Evolutionary conservation across 2,888 invertebrate genomes (phyloP), one percentile per base, ranked within the genome.

Genomic region (Hermaeophaga mercurialis): DNA sequence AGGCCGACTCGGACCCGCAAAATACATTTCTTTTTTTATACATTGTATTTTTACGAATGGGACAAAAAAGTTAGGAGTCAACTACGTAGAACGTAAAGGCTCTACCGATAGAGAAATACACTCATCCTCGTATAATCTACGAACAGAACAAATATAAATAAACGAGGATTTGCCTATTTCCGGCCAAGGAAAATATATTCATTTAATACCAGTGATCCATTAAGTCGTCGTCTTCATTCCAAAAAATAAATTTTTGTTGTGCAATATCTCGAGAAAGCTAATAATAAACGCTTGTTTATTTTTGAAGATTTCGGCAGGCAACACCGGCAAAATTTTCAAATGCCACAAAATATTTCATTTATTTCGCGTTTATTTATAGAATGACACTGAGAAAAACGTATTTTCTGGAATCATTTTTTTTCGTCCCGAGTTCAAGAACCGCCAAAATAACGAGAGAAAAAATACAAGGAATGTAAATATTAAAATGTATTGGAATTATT

Each of bases 281-380:
- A 56, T 45, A 55, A 59, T 59, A 56, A 24, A 46, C 46, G 24
- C 19, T 43, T 41, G 57, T 54, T 56, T 53, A 57, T 55, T 52
- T 57, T 54, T 39, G 50, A 52, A n/a, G 54, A 48, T 54, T n/a
- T 54, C 43, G 41, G 34, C n/a, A 33, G 39, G 43, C 46, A 24
- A 26, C 26, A 22, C 47, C 38, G 22, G 49, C 48, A 53, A 44
- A 52, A 60, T 52, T 57, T 57, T 43, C 28, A 59, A 58, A 58
- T 46, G 44, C 45, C 54, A 31, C 44, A 38, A 19, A 14, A 39
- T 38, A 34, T 36, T 34, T 22, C 36, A 36, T 36, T 46, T 44
- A 36, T 52, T 44, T 54, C 49, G 41, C 28, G 14, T 17, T 19
- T 55, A 55, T 61, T 56, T 55, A 49, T 50, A 53, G 52, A 36